phyloP scores from a whole-genome alignment of 2,113 vertebrate species.

The Megaceryle torquata region DNA sequence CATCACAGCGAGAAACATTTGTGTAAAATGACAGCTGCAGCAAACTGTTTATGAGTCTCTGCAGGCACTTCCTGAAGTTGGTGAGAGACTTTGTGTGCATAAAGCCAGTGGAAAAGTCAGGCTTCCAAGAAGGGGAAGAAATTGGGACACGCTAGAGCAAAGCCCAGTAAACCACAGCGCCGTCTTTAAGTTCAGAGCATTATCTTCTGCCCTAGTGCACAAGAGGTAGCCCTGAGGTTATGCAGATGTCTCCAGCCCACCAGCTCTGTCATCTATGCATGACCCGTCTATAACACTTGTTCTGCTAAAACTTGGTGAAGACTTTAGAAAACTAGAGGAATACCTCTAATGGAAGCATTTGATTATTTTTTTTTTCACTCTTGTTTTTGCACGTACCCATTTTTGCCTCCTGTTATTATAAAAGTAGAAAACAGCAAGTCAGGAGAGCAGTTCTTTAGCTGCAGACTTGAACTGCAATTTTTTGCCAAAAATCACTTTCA shows the following conservation, averaged over 20 bases:
- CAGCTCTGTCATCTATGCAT: background rate
- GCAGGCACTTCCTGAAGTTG: background rate
- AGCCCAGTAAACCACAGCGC: background rate
- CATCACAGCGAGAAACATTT: background rate
- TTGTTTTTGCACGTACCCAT: background rate
- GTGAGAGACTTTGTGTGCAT: background rate
- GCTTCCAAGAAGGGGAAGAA: background rate
- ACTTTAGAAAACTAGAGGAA: background rate
- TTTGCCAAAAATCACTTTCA: background rate
- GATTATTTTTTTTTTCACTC: background rate
- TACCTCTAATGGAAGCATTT: accelerated
- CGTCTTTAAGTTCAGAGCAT: background rate
- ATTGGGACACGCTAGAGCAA: background rate
- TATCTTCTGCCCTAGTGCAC: background rate
- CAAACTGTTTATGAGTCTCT: background rate
- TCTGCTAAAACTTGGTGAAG: background rate
- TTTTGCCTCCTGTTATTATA: no score
- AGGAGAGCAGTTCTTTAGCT: background rate
- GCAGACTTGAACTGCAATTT: background rate
- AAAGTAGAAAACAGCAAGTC: background rate
- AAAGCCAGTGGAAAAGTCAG: background rate
- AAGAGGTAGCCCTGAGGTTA: background rate
- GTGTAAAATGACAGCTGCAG: conserved; percentile 3
- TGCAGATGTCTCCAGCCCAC: background rate
- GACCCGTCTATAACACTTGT: background rate